Conservation (phyloP, 2,113 vertebrate genomes). For the Rattus norvegicus region GRCr8 NC_086024.1:129286001-129286500, state of each 20-base stretch:
- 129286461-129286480: not conserved
- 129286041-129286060: accelerated
- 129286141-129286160: not conserved
- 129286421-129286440: not conserved
- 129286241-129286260: not conserved
- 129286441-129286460: not conserved
- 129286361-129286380: accelerated
- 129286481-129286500: not conserved
- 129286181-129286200: accelerated
- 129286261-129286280: not conserved
- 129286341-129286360: accelerated
- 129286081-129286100: accelerated
- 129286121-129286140: accelerated
- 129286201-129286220: too few relatives aligned
- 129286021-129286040: accelerated
- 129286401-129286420: not conserved
- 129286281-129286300: too few relatives aligned
- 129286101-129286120: not conserved
- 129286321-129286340: not conserved
- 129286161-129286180: accelerated
- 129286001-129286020: too few relatives aligned
- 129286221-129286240: not conserved
- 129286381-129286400: not conserved
- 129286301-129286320: too few relatives aligned
- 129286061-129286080: too few relatives aligned